Evolutionary conservation across 2,113 vertebrate genomes (phyloP), one percentile per base, ranked within the genome.

Genomic region (Cromileptes altivelis): DNA sequence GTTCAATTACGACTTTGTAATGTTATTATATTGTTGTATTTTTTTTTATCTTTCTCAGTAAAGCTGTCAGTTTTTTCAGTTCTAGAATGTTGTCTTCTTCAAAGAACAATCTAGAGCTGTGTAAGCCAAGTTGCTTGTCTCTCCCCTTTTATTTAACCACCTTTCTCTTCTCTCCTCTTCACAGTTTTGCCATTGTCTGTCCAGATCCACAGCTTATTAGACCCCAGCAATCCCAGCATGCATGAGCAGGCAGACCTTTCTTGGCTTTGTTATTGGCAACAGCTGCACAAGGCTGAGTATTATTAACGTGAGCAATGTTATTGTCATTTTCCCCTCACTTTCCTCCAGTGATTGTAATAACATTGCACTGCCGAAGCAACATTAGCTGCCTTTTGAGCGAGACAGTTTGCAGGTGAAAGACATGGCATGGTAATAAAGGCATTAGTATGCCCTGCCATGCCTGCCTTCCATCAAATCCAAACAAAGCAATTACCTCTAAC

Each of bases 401-500:
- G 42, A 25, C 23, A 13, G 77, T 60, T 42, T 62, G 67, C 57
- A 80, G 69, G 78, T 75, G 63, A 75, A 70, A 68, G 50, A 80
- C 61, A 37, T 30, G 18, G 64, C 49, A 56, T 65, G 47, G 37
- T 85, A 75, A 85, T 80, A 25, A 49, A 60, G 30, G 63, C 49
- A 68, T 84, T 73, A 47, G 75, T 47, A 73, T 68, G 42, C 68
- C n/a, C n/a, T 56, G 27, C 67, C 49, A 47, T 45, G 37, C 13
- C 23, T 37, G 33, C 57, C 49, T 69, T 68, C 62, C 55, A 53
- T 78, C 70, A 69, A 56, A 77, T 8, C 52, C 74, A 58, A 84
- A 74, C 57, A 74, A 79, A 73, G 45, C 55, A 53, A 78, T 84
- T 68, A 68, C 64, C 49, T 49, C 37, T 75, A 70, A 80, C 47